Base-by-base conservation (phyloP, 2,888 invertebrate genomes). In the Leptinotarsa juncta region DNA sequence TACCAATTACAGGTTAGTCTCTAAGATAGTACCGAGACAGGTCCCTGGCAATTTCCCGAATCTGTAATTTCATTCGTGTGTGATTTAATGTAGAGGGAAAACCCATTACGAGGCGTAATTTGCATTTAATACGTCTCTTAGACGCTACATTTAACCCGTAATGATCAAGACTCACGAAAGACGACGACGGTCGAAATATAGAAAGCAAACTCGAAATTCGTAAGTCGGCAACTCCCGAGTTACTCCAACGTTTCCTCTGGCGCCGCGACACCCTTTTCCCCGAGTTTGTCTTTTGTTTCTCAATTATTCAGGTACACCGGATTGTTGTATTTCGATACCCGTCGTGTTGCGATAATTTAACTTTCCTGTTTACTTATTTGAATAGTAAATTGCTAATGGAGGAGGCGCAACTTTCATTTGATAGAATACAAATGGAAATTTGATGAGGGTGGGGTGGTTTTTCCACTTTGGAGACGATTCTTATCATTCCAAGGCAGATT, bases 321-420 rank as follows among this genome's bases (percentile, higher is more conserved):
- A 53, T 53, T 53, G 57, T 23, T 23, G 57, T 57, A 57, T 57
- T 57, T 23, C 14, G 57, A 57, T 57, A 57, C 57, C 14, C 16
- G 57, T 4, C 57, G 14, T 57, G 16, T 62, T 62, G 62, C 62
- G n/a, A 62, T 42, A 62, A 32, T 32, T 62, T 16, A 42, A 10
- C n/a, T 16, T 32, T 16, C 5, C 15, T 62, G 62, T 62, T 62
- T 62, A 42, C 62, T 62, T 42, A 42, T 62, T 62, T 62, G 62
- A 62, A 42, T 62, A n/a, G 62, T 42, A 42, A 62, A 62, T 62
- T 62, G 62, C 26, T 26, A 16, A n/a, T 32, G 62, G 15, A 15
- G n/a, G 62, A 32, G 26, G 5, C 32, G 26, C n/a, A 16, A 32
- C 3, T 7, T 42, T 42, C 42, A 32, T 14, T 32, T n/a, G 12